Base-by-base conservation (phyloP, 2,888 invertebrate species). In the Netelia inedita region DNA sequence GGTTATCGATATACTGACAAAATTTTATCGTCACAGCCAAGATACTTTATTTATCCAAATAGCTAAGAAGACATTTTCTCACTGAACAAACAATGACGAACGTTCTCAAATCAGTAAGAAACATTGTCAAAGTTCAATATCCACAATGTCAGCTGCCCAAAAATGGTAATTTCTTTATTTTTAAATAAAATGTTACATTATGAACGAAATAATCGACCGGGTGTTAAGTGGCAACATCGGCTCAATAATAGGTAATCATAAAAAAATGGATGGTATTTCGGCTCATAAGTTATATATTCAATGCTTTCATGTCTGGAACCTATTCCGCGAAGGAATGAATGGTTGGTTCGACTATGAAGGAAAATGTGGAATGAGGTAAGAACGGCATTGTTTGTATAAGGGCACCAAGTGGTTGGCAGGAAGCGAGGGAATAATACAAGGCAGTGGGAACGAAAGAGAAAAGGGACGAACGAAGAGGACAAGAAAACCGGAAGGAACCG, bases 401-500 rank as follows among this genome's bases (percentile, higher is more conserved):
- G 19, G 19, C 9, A 57, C 19, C n/a, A 2, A 57, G 57, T 1
- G 57, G 57, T 2, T 57, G 19, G n/a, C 10, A 57, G 16, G 9
- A 19, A n/a, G 57, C 9, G 19, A 57, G 57, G 2, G 19, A 19
- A 57, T 57, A 57, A n/a, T 19, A 57, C 11, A 57, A 19, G 41
- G 35, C 69, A 61, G 57, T 14, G 61, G 16, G 61, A 71, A 79
- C 71, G 79, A 79, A 63, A 61, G 61, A 61, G 53, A 41, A 61
- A 69, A 53, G 23, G 5, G 43, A 16, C 14, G 41, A 41, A 35
- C 2, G 43, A 41, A 65, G 57, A 63, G 35, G 59, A 46, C 71
- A 50, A 61, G 79, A 63, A 71, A 79, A 43, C 61, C 63, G 71
- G 14, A 79, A 53, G 63, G 79, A 71, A 71, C 79, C 53, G 71